These are phyloP conservation scores for Aethina tumida DNA, from an alignment of 1,140 invertebrate species.

Conservation along the genomic window DNA sequence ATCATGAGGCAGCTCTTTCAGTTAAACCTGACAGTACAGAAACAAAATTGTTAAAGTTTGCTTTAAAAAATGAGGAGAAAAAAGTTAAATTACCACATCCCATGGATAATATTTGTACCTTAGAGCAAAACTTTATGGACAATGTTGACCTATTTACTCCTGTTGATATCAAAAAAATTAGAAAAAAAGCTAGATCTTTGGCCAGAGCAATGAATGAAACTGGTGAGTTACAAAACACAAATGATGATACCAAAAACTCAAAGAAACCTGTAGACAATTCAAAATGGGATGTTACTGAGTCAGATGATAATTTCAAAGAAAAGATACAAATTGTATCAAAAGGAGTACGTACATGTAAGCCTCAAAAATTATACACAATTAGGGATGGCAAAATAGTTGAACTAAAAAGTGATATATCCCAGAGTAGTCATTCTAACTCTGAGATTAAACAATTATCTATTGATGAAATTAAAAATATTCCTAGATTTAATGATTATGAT, in stretches of 20 bases:
- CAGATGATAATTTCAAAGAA: constrained; percentile 13
- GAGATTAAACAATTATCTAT: constrained; percentile 30
- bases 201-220: constrained; percentile 13
- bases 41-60: constrained; percentile 28
- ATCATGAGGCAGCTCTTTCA: constrained; percentile 8
- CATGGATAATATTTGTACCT: constrained; percentile 27
- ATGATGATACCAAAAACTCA: no score
- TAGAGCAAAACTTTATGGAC: constrained; percentile 29
- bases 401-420: constrained; percentile 16
- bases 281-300: constrained; percentile 20
- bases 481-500: constrained; percentile 42
- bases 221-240: not conserved
- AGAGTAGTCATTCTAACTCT: constrained; percentile 16
- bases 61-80: constrained; percentile 15
- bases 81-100: constrained; percentile 20
- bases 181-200: constrained; percentile 17
- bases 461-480: constrained; percentile 39
- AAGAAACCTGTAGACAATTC: constrained; percentile 6
- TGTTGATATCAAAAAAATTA: constrained; percentile 19
- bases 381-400: constrained; percentile 33
- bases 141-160: constrained; percentile 16
- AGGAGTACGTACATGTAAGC: constrained; percentile 26
- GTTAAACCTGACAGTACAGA: constrained; percentile 26
- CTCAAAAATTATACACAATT: constrained; percentile 34
- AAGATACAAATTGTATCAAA: constrained; percentile 18